Evolutionary conservation across 2,888 invertebrate genomes (phyloP).

Genomic region (Drosophila koepferae): DNA sequence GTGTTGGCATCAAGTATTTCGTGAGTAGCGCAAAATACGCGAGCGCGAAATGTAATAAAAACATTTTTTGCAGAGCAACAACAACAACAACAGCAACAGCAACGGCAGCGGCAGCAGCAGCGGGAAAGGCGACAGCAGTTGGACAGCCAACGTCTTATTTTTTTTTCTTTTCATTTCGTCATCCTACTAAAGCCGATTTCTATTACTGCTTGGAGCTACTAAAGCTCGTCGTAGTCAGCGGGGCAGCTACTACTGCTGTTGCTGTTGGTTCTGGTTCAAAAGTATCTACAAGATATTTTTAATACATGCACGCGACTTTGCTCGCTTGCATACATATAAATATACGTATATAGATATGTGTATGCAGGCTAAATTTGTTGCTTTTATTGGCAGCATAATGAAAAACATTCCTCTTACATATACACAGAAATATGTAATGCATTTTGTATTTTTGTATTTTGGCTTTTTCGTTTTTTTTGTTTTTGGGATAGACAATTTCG

Average conservation of each 20-base stretch:
- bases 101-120: not conserved
- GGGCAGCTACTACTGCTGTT: conserved; percentile 6
- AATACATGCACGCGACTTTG: conserved; percentile 73
- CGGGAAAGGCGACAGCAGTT: conserved; percentile 15
- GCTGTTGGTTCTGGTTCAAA: conserved; percentile 39
- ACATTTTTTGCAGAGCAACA: conserved; percentile 77
- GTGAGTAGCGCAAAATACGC: conserved; percentile 79
- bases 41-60: conserved; percentile 84
- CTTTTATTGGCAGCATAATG: conserved; percentile 62
- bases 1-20: conserved; percentile 76
- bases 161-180: conserved; percentile 31
- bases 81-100: conserved; percentile 7
- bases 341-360: conserved; percentile 24
- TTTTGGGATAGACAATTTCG: conserved; percentile 6
- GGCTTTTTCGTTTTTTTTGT: conserved; percentile 1
- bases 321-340: conserved; percentile 30
- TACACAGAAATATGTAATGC: conserved; percentile 59
- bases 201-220: conserved; percentile 66
- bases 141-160: conserved; percentile 67
- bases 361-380: conserved; percentile 15
- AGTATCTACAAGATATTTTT: conserved; percentile 81
- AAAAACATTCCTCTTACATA: conserved; percentile 65
- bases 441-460: conserved; percentile 37
- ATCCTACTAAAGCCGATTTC: conserved; percentile 65
- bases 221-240: conserved; percentile 10